Base-by-base conservation (phyloP, 2,797 vertebrate genomes). In the Crenichthys baileyi region DNA sequence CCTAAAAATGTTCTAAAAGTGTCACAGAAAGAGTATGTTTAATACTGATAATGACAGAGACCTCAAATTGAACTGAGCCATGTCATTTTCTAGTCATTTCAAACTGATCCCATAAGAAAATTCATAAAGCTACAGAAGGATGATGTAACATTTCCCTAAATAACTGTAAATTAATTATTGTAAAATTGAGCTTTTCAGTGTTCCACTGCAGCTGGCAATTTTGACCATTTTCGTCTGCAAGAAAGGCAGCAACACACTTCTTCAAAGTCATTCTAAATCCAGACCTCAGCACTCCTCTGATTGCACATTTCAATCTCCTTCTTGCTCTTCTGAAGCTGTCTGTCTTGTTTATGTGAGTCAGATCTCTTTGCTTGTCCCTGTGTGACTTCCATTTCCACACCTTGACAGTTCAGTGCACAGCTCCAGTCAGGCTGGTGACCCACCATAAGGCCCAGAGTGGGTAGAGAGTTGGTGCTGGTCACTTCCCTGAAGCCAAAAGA, bases 371-470 rank as follows among this genome's bases (percentile, higher is more conserved):
- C 39, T 26, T 78, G 76, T 41, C 77, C 83, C 0, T 1, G 48
- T 39, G 79, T 48, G 5, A 63, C 82, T 7, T 50, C 83, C 7
- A 87, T 75, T 1, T 71, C 91, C 48, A 85, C 48, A 12, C 71
- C 78, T 11, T 87, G 72, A 56, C 87, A 94, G 86, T 93, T 91
- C 8, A 88, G 83, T 3, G 90, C 79, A 41, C 91, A 96, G 5
- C 88, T 94, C 95, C 95, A 95, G 60, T 93, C 88, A 0, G 94
- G 88, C 75, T 88, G 88, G 76, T 95, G 94, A 65, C 90, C 94
- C 85, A 93, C 91, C 36, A 95, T 93, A 71, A 96, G 87, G 75
- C 95, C 94, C 81, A 95, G 56, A 26, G 92, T 93, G 15, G 96
- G 95, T 60, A 95, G 83, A 3, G 94, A 94, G 5, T 91, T 86